These are phyloP conservation scores for Lepus oiostolus DNA, from an alignment of 2,797 vertebrate species.

Conservation along the genomic window DNA sequence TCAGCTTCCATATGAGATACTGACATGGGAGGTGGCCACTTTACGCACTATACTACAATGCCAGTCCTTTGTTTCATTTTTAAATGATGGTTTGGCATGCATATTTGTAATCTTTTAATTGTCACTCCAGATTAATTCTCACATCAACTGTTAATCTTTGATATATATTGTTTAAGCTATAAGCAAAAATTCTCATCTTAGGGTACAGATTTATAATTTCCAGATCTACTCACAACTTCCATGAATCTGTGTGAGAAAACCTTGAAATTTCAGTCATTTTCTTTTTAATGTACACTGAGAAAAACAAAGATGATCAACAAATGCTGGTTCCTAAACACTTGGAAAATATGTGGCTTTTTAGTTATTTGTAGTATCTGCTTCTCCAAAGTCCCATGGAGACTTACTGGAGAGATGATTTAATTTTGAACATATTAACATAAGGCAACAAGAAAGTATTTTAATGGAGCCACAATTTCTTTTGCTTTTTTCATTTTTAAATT, in stretches of 20 bases:
- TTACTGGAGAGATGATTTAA: conserved; percentile 67
- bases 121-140: not conserved
- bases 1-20: too few species aligned
- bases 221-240: not conserved
- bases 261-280: conserved; percentile 4
- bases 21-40: too few species aligned
- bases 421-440: conserved; percentile 69
- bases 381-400: conserved; percentile 18
- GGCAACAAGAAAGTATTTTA: conserved; percentile 57
- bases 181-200: not conserved
- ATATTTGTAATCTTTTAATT: not conserved
- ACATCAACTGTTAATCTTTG: conserved; percentile 12
- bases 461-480: conserved; percentile 68
- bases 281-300: not conserved
- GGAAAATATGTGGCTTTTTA: not conserved
- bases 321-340: not conserved
- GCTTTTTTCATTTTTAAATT: conserved; percentile 63
- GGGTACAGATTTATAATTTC: not conserved
- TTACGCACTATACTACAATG: too few species aligned
- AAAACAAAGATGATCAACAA: not conserved
- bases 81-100: not conserved
- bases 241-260: not conserved
- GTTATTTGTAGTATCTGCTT: not conserved
- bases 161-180: not conserved
- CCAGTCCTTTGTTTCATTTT: conserved; percentile 42